phyloP scores from a whole-genome alignment of 2,888 invertebrate genomes.

The Blera fallax region DNA sequence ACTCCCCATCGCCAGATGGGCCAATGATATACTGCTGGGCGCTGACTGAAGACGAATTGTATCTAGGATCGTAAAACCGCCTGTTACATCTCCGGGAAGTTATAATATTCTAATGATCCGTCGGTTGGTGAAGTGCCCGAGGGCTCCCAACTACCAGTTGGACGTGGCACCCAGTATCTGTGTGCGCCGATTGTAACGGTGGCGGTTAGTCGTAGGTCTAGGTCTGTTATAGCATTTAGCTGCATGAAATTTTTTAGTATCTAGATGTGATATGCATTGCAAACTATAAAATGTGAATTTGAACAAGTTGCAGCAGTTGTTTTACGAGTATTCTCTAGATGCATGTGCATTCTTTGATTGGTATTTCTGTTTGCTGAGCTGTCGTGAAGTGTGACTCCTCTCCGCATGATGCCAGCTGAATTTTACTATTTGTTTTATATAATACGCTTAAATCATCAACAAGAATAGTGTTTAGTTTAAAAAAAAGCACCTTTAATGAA shows the following conservation, averaged over 20 bases:
- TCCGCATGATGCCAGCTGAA: not conserved
- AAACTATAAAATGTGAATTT: conserved; percentile 42
- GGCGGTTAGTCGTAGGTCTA: conserved; percentile 17
- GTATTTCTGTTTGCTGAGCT: not conserved
- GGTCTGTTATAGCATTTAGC: conserved; percentile 49
- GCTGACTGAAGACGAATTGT: conserved; percentile 60
- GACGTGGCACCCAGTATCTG: conserved; percentile 1
- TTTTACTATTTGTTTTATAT: not conserved
- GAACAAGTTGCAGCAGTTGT: conserved; percentile 12
- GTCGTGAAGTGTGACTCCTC: conserved; percentile 1
- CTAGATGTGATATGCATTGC: conserved; percentile 39
- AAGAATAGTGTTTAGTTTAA: not conserved
- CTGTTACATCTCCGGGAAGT: conserved; percentile 62
- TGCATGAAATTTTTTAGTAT: conserved; percentile 48
- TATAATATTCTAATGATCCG: conserved; percentile 70
- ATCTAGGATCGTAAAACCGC: conserved; percentile 59
- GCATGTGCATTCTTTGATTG: conserved; percentile 3
- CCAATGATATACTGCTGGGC: conserved; percentile 49
- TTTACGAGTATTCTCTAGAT: not conserved
- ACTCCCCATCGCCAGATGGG: conserved; percentile 18
- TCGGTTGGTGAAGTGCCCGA: conserved; percentile 33
- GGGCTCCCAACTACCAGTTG: conserved; percentile 51
- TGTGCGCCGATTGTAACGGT: conserved; percentile 40
- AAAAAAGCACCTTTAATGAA: not conserved
- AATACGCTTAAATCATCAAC: not conserved